A percentile compares a stretch with the other conserved stretches of the same genome.
Conservation (phyloP, 2,888 invertebrate genomes). For the Amblyjoppa fuscipennis region DNA sequence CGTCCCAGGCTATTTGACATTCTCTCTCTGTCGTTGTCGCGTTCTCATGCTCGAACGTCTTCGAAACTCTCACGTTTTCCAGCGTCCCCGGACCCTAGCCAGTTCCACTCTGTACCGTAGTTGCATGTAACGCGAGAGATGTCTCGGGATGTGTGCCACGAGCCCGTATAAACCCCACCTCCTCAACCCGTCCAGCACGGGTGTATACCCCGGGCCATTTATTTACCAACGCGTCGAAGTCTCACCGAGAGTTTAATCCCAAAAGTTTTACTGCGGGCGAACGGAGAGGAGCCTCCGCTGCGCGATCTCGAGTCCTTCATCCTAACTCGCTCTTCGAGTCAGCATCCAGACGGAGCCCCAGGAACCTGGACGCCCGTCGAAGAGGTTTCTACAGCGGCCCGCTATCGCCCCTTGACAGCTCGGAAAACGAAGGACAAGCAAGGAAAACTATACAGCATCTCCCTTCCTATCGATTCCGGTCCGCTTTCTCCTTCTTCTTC, state of each 20-base stretch:
- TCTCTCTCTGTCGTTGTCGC: constrained; percentile 46
- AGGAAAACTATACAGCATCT: constrained; percentile 33
- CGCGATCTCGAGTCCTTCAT: constrained; percentile 2
- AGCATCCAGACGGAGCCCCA: constrained; percentile 20
- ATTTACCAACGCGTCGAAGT: constrained; percentile 67
- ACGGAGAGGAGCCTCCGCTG: constrained; percentile 16
- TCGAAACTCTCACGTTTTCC: constrained; percentile 34
- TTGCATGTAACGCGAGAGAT: constrained; percentile 12
- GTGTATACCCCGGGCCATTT: constrained; percentile 56
- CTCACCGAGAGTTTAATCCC: constrained; percentile 67
- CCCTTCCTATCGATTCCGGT: neutral
- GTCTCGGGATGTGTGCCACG: constrained; percentile 41
- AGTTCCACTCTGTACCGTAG: constrained; percentile 42
- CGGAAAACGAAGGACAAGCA: constrained; percentile 44
- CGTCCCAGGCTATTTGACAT: neutral
- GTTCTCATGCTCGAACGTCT: constrained; percentile 38
- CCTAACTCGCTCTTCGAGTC: constrained; percentile 39
- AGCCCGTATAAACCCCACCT: constrained; percentile 58
- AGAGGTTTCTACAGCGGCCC: constrained; percentile 29
- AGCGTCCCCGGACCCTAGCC: constrained; percentile 41
- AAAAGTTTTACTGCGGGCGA: constrained; percentile 66
- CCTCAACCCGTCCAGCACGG: constrained; percentile 15
- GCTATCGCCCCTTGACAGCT: constrained; percentile 61
- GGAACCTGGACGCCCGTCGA: constrained; percentile 1
- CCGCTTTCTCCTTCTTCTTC: neutral